Conservation (phyloP, 2,797 vertebrate species). For the Vireo griseus region DNA sequence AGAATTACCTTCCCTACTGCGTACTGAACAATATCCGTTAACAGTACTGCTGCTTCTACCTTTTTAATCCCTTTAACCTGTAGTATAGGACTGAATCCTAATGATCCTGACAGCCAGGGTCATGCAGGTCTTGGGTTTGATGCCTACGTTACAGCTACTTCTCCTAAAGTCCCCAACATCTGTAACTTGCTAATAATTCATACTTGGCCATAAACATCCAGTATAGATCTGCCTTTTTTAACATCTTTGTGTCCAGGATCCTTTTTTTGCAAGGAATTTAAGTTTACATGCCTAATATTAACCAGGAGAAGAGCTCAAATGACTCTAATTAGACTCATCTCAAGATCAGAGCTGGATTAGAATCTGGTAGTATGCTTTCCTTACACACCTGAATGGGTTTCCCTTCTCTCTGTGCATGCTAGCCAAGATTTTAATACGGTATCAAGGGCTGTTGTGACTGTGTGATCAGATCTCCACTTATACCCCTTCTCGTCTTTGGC, state of each 20-base stretch:
- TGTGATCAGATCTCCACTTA: background rate
- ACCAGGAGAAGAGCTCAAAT: background rate
- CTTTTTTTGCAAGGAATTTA: background rate
- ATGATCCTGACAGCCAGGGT: background rate
- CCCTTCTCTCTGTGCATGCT: background rate
- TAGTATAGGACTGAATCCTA: background rate
- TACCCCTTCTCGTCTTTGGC: background rate
- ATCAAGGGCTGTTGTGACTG: background rate
- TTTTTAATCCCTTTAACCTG: constrained; percentile 21
- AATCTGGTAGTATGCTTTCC: background rate
- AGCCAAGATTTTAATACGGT: background rate
- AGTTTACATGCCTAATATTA: background rate
- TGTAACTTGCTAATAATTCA: background rate
- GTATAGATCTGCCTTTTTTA: background rate
- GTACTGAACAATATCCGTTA: background rate
- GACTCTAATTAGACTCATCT: background rate
- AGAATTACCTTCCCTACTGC: background rate
- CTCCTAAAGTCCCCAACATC: background rate
- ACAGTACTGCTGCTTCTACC: background rate
- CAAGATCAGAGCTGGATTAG: background rate
- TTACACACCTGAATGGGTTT: background rate
- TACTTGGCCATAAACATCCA: background rate
- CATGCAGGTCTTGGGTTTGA: background rate
- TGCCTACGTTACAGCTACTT: background rate
- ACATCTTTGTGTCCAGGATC: background rate